Percentiles rank a stretch among this genome's conserved stretches.
Evolutionary conservation across 1,140 invertebrate species (phyloP).

Genomic region (Neuroterus valhalla): DNA sequence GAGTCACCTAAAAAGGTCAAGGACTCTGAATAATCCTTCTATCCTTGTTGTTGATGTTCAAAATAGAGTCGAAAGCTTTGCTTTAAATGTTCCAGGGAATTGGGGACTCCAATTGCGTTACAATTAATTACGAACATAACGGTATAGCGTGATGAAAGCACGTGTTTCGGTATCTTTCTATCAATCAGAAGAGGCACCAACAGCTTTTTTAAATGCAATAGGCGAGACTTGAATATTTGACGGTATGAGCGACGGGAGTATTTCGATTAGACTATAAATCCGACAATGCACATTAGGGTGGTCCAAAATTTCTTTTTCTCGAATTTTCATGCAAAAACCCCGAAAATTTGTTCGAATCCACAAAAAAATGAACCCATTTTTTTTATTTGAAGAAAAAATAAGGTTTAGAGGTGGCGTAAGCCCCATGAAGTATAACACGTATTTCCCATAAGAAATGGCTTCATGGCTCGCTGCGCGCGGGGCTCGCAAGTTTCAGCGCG

Average conservation of each 20-base stretch:
- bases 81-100: neutral
- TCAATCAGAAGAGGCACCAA: constrained; percentile 9
- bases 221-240: constrained; percentile 11
- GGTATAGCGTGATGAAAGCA: neutral
- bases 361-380: too few relatives aligned
- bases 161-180: neutral
- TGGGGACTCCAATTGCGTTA: constrained; percentile 10
- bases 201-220: neutral
- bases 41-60: constrained; percentile 1
- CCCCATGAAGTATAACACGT: too few relatives aligned
- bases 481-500: too few relatives aligned
- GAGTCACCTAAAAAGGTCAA: constrained; percentile 3
- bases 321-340: too few relatives aligned
- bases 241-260: neutral
- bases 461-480: too few relatives aligned
- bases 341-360: too few relatives aligned
- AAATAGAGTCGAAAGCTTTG: neutral
- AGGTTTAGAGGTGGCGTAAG: too few relatives aligned
- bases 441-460: neutral
- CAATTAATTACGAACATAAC: neutral
- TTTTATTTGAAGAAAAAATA: too few relatives aligned
- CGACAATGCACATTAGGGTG: too few relatives aligned
- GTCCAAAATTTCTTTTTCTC: too few relatives aligned
- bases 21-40: constrained; percentile 8
- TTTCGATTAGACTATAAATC: constrained; percentile 9